Conservation (phyloP, 2,797 vertebrate genomes). For the Eulemur coronatus region DNA sequence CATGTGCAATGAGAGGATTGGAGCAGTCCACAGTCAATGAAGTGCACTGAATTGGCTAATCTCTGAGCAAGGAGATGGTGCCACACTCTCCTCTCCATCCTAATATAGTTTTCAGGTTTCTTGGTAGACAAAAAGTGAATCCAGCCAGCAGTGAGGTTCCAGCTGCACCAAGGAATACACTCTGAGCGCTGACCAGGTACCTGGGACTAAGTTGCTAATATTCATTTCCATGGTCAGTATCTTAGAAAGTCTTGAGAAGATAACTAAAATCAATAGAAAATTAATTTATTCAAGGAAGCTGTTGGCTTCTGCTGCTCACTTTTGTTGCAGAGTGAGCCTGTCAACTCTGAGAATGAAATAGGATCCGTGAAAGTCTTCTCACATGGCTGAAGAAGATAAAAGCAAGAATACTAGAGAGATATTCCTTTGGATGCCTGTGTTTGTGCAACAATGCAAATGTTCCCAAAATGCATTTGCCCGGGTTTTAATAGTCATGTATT, state of each 20-base stretch:
- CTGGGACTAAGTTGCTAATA: background rate
- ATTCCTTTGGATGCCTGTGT: background rate
- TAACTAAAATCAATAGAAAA: background rate
- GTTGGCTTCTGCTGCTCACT: background rate
- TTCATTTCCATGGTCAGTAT: background rate
- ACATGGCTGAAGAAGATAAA: background rate
- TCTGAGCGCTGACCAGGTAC: background rate
- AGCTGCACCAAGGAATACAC: background rate
- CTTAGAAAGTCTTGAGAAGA: background rate
- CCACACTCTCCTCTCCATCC: background rate
- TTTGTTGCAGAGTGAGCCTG: background rate
- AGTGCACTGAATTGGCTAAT: background rate
- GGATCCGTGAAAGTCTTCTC: background rate
- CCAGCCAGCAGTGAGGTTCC: background rate
- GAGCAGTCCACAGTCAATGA: background rate
- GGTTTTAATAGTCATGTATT: background rate
- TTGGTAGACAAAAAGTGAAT: background rate
- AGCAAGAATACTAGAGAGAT: background rate
- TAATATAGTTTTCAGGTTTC: background rate
- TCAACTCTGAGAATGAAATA: background rate
- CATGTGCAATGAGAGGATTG: background rate
- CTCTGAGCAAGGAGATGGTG: background rate
- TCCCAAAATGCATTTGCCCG: background rate
- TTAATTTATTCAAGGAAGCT: background rate
- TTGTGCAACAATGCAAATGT: background rate